A percentile compares a stretch with the other conserved stretches of the same genome.
phyloP scores from a whole-genome alignment of 2,888 invertebrate species.

The Tenthredo distinguenda region DNA sequence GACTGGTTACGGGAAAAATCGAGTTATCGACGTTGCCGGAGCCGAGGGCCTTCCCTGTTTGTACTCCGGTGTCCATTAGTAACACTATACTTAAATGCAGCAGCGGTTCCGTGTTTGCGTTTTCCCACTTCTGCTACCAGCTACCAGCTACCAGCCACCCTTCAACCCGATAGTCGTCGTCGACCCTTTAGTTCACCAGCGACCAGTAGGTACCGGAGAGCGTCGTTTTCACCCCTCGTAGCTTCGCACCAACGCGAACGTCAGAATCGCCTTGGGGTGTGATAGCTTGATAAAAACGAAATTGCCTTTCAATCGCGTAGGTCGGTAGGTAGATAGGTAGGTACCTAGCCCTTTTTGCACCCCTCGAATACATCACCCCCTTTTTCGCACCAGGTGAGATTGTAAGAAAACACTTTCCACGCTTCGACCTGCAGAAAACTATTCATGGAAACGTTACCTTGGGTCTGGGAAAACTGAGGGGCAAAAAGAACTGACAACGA shows the following conservation, averaged over 20 bases:
- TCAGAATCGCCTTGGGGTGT: constrained; percentile 28
- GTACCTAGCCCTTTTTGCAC: not conserved
- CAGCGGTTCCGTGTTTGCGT: constrained; percentile 39
- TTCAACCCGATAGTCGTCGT: not conserved
- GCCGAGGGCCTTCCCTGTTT: constrained; percentile 35
- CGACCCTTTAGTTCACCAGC: not conserved
- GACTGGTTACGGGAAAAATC: constrained; percentile 16
- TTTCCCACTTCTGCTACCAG: not conserved
- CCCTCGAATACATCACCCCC: not conserved
- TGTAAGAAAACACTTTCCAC: constrained; percentile 28
- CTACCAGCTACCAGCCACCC: not conserved
- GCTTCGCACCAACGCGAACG: not conserved
- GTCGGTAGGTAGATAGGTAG: not conserved
- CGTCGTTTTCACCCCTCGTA: not conserved
- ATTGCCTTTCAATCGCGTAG: constrained; percentile 44
- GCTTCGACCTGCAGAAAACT: not conserved
- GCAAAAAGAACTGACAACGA: not conserved
- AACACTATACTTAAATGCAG: constrained; percentile 51
- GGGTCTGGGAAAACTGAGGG: not conserved
- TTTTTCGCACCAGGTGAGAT: constrained; percentile 25
- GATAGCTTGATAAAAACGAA: constrained; percentile 47
- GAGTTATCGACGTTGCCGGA: constrained; percentile 21
- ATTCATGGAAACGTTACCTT: not conserved
- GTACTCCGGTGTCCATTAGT: constrained; percentile 51
- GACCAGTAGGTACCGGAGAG: not conserved